A percentile compares a stretch with the other conserved stretches of the same genome.
Evolutionary conservation across 2,888 invertebrate genomes (phyloP).

Genomic region (Morinoia aosen): DNA sequence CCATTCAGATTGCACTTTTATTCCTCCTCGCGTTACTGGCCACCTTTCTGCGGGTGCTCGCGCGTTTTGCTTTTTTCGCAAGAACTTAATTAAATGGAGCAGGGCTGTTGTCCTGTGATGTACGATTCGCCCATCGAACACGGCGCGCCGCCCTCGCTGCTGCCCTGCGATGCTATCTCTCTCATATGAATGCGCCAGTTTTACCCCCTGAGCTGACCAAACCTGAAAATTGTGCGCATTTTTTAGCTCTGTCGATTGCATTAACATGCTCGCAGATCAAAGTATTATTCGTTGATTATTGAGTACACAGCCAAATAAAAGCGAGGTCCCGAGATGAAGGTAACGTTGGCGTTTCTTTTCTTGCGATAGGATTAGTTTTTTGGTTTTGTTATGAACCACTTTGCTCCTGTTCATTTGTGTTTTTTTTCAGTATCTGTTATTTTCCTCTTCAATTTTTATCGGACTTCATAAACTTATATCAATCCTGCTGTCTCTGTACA

Average conservation of each 20-base stretch:
- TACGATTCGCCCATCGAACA: not conserved
- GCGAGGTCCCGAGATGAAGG: too few species aligned
- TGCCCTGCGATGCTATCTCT: not conserved
- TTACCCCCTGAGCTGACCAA: not conserved
- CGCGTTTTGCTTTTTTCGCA: slow-evolving; percentile 24
- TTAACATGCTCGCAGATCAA: not conserved
- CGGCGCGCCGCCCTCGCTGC: not conserved
- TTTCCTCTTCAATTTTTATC: too few species aligned
- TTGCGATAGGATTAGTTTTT: too few species aligned
- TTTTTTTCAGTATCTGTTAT: too few species aligned
- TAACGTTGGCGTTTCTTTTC: too few species aligned
- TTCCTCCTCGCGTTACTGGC: slow-evolving; percentile 3
- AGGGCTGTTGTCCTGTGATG: not conserved
- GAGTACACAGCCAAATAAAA: too few species aligned
- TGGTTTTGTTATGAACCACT: too few species aligned
- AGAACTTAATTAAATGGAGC: slow-evolving; percentile 28
- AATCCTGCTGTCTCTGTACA: too few species aligned
- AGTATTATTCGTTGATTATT: too few species aligned
- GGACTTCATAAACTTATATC: too few species aligned
- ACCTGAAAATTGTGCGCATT: not conserved
- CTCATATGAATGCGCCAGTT: not conserved
- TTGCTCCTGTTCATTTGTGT: too few species aligned
- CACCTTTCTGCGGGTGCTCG: not conserved
- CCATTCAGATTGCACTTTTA: slow-evolving; percentile 36
- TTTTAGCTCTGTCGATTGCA: not conserved